Conservation (phyloP, 2,888 invertebrate genomes). For the Scelioninae gen. 2 region DNA sequence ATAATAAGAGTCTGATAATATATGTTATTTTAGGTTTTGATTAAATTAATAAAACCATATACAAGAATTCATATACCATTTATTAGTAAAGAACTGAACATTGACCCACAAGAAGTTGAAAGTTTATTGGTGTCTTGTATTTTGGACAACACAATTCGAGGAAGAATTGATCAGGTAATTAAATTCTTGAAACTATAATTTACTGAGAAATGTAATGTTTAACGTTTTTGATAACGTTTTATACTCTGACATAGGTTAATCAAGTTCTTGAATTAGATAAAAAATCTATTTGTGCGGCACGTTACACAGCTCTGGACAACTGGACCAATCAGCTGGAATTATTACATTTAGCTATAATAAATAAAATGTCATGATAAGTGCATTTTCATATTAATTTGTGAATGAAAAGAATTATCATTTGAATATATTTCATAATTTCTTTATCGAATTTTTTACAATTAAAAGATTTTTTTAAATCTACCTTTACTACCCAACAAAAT, state of each 20-base stretch:
- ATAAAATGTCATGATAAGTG: constrained; percentile 88
- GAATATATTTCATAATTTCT: constrained; percentile 54
- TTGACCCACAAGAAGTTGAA: constrained; percentile 96
- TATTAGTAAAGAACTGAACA: constrained; percentile 95
- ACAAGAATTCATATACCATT: constrained; percentile 98
- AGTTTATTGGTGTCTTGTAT: constrained; percentile 98
- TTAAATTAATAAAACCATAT: constrained; percentile 97
- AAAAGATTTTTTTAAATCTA: constrained; percentile 1
- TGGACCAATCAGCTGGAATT: constrained; percentile 95
- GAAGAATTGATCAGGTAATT: constrained; percentile 89
- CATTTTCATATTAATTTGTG: constrained; percentile 31
- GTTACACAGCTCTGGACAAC: constrained; percentile 95
- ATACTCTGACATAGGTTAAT: too few relatives aligned
- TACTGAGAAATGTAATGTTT: too few relatives aligned
- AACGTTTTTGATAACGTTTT: too few relatives aligned
- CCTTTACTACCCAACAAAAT: too few relatives aligned
- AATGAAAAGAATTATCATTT: constrained; percentile 32
- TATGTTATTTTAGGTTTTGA: constrained; percentile 85
- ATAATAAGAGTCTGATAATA: constrained; percentile 1
- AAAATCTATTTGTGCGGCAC: constrained; percentile 87
- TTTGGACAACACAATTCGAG: constrained; percentile 93
- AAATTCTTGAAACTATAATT: too few relatives aligned
- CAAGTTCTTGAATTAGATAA: constrained; percentile 92
- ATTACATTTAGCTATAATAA: constrained; percentile 92
- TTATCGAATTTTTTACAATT: constrained; percentile 27